phyloP scores from a whole-genome alignment of 2,888 invertebrate species.

The Octonoba sinensis region DNA sequence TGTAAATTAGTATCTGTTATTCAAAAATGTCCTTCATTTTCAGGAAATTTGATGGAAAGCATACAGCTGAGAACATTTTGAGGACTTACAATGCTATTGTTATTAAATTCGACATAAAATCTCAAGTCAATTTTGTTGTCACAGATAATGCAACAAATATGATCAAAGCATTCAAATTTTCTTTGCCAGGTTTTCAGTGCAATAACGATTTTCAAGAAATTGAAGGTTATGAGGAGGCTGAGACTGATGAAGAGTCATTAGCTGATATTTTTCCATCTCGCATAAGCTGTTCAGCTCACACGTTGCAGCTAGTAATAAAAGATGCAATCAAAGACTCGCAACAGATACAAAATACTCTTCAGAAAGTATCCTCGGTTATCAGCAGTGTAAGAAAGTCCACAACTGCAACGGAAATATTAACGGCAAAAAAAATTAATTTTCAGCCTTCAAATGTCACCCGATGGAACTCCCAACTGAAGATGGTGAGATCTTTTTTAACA shows the following conservation, averaged over 20 bases:
- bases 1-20: no score
- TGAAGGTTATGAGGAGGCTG: not conserved
- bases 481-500: not conserved
- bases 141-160: constrained; percentile 3
- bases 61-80: not conserved
- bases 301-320: not conserved
- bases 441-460: not conserved
- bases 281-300: not conserved
- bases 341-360: not conserved
- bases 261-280: not conserved
- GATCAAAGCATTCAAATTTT: not conserved
- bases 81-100: not conserved
- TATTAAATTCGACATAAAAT: not conserved
- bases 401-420: not conserved
- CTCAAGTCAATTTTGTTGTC: not conserved
- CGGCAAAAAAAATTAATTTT: not conserved
- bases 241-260: not conserved
- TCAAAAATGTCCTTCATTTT: not conserved
- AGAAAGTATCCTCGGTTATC: not conserved
- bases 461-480: not conserved
- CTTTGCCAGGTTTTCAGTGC: not conserved
- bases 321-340: not conserved
- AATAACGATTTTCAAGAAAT: not conserved
- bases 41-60: not conserved
- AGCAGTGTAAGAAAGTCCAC: not conserved